Base-by-base conservation (phyloP, 2,888 invertebrate genomes). In the Drosophila stalkeri region DNA sequence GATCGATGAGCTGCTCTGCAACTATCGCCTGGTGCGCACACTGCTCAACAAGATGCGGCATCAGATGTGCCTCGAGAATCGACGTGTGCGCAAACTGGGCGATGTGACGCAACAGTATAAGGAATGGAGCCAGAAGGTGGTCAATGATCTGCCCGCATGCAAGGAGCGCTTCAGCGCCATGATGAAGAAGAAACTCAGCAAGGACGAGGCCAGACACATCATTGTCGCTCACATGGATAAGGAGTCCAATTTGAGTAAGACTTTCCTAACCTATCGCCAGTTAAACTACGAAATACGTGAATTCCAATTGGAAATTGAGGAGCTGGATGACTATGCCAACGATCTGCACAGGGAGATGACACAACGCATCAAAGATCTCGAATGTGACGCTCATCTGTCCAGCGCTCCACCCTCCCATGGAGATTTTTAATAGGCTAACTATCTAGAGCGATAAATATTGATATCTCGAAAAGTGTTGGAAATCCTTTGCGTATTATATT, bases 1-100 rank as follows among this genome's bases (percentile, higher is more conserved):
- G 43, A 60, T 85, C 33, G 65, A 80, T 7, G 79, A 77, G 44
- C 11, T 82, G 47, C 51, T 85, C 33, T 56, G 62, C 46, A 64
- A 75, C 11, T 83, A 66, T 33, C 47, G 57, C 0, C 23, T 44
- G 2, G 7, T 79, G 11, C 84, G 81, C 0, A 2, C 43, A 1
- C 3, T 65, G 2, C 37, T 82, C 3, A 1, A 16, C 5, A 43
- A 27, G 9, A 20, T 75, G 46, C 61, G 66, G 2, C 0, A 1
- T 0, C 51, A 70, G 6, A 14, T 71, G 14, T 44, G 54, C 43
- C 20, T 12, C 16, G 57, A 72, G 33, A 60, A 54, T n/a, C 12
- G 46, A 2, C 27, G 47, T 1, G 9, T 81, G 5, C 51, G 54
- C 9, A 18, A 72, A 1, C 14, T 82, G 37, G n/a, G 5, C 12